Evolutionary conservation across 2,113 vertebrate genomes (phyloP).

Genomic region (Miniopterus natalensis): DNA sequence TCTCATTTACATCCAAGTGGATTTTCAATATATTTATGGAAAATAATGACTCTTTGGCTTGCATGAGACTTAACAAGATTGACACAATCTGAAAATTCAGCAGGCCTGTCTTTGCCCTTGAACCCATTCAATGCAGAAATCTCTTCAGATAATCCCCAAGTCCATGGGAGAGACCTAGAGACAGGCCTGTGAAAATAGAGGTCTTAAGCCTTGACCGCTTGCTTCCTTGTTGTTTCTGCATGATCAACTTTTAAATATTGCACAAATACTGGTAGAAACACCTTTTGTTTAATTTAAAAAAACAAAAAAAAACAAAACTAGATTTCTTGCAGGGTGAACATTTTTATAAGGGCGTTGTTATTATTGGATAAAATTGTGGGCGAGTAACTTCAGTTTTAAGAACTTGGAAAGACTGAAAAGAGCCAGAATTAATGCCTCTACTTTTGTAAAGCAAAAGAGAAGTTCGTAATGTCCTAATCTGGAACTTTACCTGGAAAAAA

Average conservation of each 20-base stretch:
- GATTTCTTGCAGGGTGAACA: background rate
- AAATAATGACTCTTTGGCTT: conserved; percentile 34
- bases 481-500: conserved; percentile 49
- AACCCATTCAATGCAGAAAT: conserved; percentile 41
- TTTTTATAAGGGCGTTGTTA: conserved; percentile 22
- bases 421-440: conserved; percentile 34
- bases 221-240: conserved; percentile 46
- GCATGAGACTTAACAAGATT: conserved; percentile 19
- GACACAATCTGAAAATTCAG: conserved; percentile 31
- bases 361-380: conserved; percentile 53
- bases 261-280: background rate
- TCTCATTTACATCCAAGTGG: conserved; percentile 37
- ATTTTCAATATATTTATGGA: conserved; percentile 56
- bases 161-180: background rate
- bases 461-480: conserved; percentile 55
- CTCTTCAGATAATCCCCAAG: conserved; percentile 7
- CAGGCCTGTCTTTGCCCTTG: conserved; percentile 48
- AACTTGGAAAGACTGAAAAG: conserved; percentile 59
- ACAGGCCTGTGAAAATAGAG: background rate
- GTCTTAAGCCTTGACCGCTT: background rate
- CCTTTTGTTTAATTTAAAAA: background rate
- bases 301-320: background rate
- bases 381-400: conserved; percentile 60
- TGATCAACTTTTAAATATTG: conserved; percentile 1
- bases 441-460: conserved; percentile 60